Percentiles rank a stretch among this genome's conserved stretches.
Evolutionary conservation across 2,797 vertebrate species (phyloP).

Genomic region (Hybognathus amarus): DNA sequence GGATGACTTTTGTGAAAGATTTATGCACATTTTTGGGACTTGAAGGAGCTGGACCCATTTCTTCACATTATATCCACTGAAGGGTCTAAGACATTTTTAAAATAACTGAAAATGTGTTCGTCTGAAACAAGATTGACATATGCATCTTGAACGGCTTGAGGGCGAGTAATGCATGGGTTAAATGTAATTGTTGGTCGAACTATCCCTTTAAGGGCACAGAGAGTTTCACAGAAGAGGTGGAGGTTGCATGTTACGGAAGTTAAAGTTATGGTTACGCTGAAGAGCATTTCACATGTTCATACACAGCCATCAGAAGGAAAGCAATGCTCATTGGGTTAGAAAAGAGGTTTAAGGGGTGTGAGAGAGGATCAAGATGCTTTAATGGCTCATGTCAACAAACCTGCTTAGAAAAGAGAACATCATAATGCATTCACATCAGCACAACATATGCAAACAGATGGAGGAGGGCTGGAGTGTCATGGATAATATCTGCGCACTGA

Average conservation of each 20-base stretch:
- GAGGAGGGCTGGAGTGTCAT: conserved; percentile 19
- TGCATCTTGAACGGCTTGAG: no score
- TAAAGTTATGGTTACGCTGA: conserved; percentile 25
- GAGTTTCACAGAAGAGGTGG: conserved; percentile 54
- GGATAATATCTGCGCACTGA: conserved; percentile 18
- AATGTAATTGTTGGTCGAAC: no score
- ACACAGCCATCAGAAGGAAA: conserved; percentile 30
- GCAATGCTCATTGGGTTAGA: conserved; percentile 52
- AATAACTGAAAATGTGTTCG: no score
- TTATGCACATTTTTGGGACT: no score
- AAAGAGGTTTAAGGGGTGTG: conserved; percentile 54
- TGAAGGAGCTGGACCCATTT: no score
- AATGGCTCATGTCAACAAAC: conserved; percentile 79
- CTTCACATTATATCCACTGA: no score
- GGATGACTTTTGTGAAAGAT: no score
- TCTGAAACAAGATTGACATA: no score
- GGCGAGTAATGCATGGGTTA: no score
- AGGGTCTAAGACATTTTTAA: no score
- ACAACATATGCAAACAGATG: conserved; percentile 48
- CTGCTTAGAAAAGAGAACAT: conserved; percentile 90
- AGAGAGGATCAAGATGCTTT: conserved; percentile 58
- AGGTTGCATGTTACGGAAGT: conserved; percentile 21
- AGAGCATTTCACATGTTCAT: neutral
- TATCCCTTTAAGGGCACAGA: conserved; percentile 50
- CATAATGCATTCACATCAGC: conserved; percentile 59